Conservation (phyloP, 2,113 vertebrate genomes). For the Pollimyrus isidori region DNA sequence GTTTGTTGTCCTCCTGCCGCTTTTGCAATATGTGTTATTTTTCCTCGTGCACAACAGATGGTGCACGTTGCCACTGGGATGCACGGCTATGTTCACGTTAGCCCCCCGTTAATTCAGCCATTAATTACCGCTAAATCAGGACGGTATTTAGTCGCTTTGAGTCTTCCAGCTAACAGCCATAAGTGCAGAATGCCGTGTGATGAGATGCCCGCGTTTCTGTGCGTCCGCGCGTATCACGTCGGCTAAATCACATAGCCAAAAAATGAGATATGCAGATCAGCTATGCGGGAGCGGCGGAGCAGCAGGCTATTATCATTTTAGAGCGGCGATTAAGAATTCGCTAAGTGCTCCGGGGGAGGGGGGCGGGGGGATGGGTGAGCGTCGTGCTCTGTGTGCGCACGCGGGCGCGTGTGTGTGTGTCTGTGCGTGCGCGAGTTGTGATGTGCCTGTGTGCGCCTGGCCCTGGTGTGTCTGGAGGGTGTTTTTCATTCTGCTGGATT, state of each 20-base stretch:
- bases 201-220: not conserved
- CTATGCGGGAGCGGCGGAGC: not conserved
- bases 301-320: not conserved
- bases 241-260: slow-evolving; percentile 3
- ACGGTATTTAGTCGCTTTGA: slow-evolving; percentile 9
- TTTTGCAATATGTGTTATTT: not conserved
- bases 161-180: slow-evolving; percentile 18
- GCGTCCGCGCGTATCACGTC: slow-evolving; percentile 9
- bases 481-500: slow-evolving; percentile 13
- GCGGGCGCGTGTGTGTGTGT: not conserved
- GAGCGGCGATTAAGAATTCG: not conserved
- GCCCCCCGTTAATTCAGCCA: slow-evolving; percentile 18
- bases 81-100: slow-evolving; percentile 11
- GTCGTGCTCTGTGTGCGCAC: not conserved
- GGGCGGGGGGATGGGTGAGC: not conserved
- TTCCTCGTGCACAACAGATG: slow-evolving; percentile 18
- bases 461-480: not conserved
- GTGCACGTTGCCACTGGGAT: slow-evolving; percentile 6
- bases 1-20: not conserved
- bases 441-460: not conserved
- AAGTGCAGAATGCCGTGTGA: not conserved
- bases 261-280: slow-evolving; percentile 15
- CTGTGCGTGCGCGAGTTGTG: not conserved
- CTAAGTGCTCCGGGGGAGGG: not conserved
- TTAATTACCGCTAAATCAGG: slow-evolving; percentile 20